These are phyloP conservation scores for Albula goreensis DNA, from an alignment of 2,113 vertebrate genomes.

Conservation along the genomic window DNA sequence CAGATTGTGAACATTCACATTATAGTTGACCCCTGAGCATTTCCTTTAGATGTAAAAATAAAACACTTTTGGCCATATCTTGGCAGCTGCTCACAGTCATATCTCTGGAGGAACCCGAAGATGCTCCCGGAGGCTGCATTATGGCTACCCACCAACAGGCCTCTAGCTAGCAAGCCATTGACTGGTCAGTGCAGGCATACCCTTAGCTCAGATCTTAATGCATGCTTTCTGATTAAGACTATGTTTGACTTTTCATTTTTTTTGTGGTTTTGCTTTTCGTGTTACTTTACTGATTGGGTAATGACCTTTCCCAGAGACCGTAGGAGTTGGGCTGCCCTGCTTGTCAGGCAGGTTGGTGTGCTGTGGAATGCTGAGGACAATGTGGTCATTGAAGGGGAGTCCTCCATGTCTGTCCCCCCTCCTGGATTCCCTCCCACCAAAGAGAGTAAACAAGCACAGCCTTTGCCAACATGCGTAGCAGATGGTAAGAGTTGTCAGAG, in stretches of 20 bases:
- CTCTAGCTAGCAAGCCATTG: conserved; percentile 31
- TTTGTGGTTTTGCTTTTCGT: background rate
- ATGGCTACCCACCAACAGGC: conserved; percentile 44
- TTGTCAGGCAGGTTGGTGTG: conserved; percentile 26
- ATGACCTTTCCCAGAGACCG: background rate
- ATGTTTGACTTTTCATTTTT: background rate
- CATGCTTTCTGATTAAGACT: background rate
- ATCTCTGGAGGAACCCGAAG: background rate
- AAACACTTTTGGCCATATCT: too few relatives aligned
- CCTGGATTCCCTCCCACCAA: conserved; percentile 19
- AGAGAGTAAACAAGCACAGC: conserved; percentile 22
- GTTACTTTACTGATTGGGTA: background rate
- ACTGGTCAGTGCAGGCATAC: background rate
- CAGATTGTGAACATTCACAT: too few relatives aligned
- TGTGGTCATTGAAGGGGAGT: conserved; percentile 33
- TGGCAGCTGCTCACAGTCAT: too few relatives aligned
- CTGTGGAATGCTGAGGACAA: conserved; percentile 42
- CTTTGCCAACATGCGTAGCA: conserved; percentile 5
- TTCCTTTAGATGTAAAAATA: too few relatives aligned
- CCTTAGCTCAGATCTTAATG: background rate
- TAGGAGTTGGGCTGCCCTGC: background rate
- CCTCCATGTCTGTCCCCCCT: conserved; percentile 24
- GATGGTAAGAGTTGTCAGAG: background rate
- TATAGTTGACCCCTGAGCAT: too few relatives aligned
- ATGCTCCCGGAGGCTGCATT: background rate